Conservation (phyloP, 2,113 vertebrate species). For the Notarius lentiginosus region DNA sequence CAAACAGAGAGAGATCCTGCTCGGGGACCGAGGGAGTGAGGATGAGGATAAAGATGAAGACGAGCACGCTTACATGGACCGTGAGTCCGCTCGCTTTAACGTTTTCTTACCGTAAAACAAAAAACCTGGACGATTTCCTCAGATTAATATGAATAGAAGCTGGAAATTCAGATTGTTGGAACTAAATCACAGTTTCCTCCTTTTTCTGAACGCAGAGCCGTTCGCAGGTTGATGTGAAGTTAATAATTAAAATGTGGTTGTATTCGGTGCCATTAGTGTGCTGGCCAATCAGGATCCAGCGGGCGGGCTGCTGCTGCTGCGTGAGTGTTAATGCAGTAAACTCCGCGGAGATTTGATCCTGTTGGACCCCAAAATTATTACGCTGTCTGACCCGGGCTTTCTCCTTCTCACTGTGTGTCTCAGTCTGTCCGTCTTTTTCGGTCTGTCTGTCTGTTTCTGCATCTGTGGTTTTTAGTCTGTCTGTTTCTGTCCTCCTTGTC, state of each 20-base stretch:
- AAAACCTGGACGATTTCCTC: background rate
- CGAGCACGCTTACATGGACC: slow-evolving; percentile 86
- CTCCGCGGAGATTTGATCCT: background rate
- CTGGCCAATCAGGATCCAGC: background rate
- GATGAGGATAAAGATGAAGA: slow-evolving; percentile 92
- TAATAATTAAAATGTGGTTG: too few species aligned
- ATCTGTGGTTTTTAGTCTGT: background rate
- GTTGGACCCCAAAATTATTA: too few species aligned
- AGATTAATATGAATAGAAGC: background rate
- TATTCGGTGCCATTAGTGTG: background rate
- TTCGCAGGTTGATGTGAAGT: background rate
- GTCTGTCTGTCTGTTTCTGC: background rate
- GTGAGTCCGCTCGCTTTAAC: slow-evolving; percentile 68
- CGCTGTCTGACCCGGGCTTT: background rate
- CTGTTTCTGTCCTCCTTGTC: background rate
- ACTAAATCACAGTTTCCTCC: background rate
- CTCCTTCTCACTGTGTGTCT: background rate
- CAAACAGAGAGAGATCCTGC: slow-evolving; percentile 95
- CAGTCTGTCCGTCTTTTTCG: background rate
- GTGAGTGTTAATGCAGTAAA: background rate
- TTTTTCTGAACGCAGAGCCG: background rate
- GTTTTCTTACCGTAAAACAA: background rate
- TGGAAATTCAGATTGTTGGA: background rate
- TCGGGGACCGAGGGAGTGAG: slow-evolving; percentile 92
- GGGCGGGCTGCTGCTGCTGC: background rate